A percentile compares a stretch with the other conserved stretches of the same genome.
Evolutionary conservation across 2,888 invertebrate genomes (phyloP).

Genomic region (Drosophila nr. fundita): DNA sequence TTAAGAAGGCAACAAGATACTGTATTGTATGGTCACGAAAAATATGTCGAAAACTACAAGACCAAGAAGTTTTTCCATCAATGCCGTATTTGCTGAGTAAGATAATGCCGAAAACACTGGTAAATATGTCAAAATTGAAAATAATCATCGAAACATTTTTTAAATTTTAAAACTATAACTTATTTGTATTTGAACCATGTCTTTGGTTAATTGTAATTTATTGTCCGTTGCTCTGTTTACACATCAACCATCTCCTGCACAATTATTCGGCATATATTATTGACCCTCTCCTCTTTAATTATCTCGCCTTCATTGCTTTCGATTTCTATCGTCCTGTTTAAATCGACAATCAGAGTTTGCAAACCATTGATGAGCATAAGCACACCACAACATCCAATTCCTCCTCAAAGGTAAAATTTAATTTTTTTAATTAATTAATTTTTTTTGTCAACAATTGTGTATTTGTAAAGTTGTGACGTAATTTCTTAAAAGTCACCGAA

Average conservation of each 20-base stretch:
- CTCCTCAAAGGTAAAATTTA: neutral
- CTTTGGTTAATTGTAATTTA: neutral
- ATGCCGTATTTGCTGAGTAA: neutral
- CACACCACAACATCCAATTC: neutral
- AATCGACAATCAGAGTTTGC: neutral
- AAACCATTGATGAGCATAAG: neutral
- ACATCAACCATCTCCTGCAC: neutral
- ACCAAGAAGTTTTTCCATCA: neutral
- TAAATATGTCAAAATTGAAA: neutral
- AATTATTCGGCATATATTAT: neutral
- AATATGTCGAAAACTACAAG: too few species aligned
- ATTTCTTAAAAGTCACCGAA: neutral
- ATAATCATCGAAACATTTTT: neutral
- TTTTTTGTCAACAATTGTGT: neutral
- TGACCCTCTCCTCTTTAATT: neutral
- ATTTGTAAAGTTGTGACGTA: neutral
- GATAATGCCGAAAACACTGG: neutral
- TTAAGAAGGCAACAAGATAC: neutral
- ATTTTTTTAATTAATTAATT: neutral
- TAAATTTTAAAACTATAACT: neutral
- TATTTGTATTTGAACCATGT: neutral
- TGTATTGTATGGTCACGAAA: neutral
- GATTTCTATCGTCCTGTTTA: neutral
- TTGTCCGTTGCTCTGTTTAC: neutral
- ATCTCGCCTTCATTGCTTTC: neutral